These are phyloP conservation scores for Falco rusticolus DNA, from an alignment of 2,797 vertebrate genomes.

Conservation along the genomic window DNA sequence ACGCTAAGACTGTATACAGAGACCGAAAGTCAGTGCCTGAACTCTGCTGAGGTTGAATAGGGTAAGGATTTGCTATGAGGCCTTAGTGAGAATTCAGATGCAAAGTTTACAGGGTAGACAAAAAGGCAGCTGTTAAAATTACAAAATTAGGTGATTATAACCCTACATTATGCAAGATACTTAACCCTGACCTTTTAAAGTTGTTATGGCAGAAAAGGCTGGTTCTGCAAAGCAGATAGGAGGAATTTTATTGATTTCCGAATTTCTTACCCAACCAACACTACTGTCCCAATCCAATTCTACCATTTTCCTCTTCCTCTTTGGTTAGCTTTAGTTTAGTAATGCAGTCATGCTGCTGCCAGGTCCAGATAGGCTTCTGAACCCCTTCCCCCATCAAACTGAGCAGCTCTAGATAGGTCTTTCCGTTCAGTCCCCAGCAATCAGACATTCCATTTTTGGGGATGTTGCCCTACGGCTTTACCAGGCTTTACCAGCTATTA, in stretches of 20 bases:
- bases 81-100: background rate
- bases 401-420: background rate
- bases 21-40: background rate
- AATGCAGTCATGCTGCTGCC: background rate
- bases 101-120: background rate
- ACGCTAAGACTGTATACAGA: fast-evolving
- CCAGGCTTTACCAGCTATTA: background rate
- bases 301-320: background rate
- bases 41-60: background rate
- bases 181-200: background rate
- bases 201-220: background rate
- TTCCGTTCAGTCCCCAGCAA: background rate
- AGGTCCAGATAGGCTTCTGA: background rate
- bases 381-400: background rate
- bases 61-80: background rate
- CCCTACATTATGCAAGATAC: background rate
- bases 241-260: background rate
- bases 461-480: background rate
- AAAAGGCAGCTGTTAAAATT: background rate
- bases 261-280: background rate
- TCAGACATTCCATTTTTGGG: background rate
- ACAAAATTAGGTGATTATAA: background rate
- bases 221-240: background rate
- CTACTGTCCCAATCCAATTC: background rate
- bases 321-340: background rate